Base-by-base conservation (phyloP, 92 coral and sea anemone species). In the Galaxea fascicularis region DNA sequence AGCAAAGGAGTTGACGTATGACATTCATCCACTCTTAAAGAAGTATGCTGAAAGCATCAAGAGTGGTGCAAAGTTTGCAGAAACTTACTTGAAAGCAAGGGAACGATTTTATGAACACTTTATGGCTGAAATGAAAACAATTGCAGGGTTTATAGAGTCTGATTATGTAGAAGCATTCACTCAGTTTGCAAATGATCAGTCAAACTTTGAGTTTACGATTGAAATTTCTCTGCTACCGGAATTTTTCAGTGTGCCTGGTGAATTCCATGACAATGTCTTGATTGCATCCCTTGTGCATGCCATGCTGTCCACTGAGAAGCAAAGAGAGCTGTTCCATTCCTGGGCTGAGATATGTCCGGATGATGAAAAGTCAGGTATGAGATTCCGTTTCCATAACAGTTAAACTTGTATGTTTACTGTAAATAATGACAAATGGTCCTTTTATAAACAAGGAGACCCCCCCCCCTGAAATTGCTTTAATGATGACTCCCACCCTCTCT, bases 1-100 rank as follows among this genome's bases (percentile, higher is more conserved):
- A 27, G 89, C 80, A 41, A 84, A 93, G 49, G 78, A 87, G 65
- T 39, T 59, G 29, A 69, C 49, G 65, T 93, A 90, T 60, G 92
- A 93, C 60, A 90, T 89, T 80, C 94, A 90, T 73, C 90, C 92
- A 18, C 75, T 89, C 20, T 71, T 90, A 47, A 80, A 64, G 39
- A 89, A 85, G 49, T 93, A 84, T 85, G 88, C 92, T 10, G 82
- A 66, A 3, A 83, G 85, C 31, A 66, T 90, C n/a, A 80, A 82
- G 27, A 47, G 45, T 25, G 63, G 31, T 41, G 74, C 73, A 20
- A 30, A 4, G 29, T 82, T 82, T 70, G 10, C 28, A 10, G 44
- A 78, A 13, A 67, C 68, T 3, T 88, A 84, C 80, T 56, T 24
- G 0, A 65, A 87, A 49, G 96, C 91, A 21, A 90, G 86, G 35